Evolutionary conservation across 2,113 vertebrate genomes (phyloP), one percentile per base, ranked within the genome.

Genomic region (Hyperoodon ampullatus): DNA sequence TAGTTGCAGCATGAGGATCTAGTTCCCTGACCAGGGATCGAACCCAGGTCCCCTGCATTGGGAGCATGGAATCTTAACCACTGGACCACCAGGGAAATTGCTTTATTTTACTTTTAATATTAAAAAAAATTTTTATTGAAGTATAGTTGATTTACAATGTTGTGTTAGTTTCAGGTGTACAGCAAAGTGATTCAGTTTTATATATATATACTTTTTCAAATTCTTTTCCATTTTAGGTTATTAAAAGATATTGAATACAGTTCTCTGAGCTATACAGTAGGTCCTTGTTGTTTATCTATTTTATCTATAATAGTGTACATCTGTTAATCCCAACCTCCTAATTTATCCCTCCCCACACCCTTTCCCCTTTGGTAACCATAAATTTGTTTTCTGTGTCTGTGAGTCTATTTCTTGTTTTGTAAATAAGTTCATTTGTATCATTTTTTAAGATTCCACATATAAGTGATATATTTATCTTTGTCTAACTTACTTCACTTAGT

Each of bases 61-160:
- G 55, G 55, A 55, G 55, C 55, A 19, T 55, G 18, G 55, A 55
- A 19, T 55, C 55, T 55, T 55, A 55, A 18, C 55, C 55, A 55
- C 55, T 55, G 55, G 55, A 55, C 55, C 55, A 55, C 55, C 18
- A 55, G 55, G 18, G 55, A 55, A 19, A 55, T 55, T 18, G 5
- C 55, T 55, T 55, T 33, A 50, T 75, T 50, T 55, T 33, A 50
- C 50, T 50, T 77, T n/a, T 50, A 12, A 75, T 50, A 50, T 50
- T 77, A 11, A 77, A 50, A 75, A 11, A 0, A 0, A 1, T 50
- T 47, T 47, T 18, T 10, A 53, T n/a, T 55, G 55, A 55, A 19
- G 55, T 78, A 13, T 78, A 78, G 19, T 78, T n/a, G 47, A 78
- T 33, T 33, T 78, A 53, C 5, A 55, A 55, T 53, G 47, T 23